phyloP scores from a whole-genome alignment of 2,888 invertebrate genomes.

The Tuta absoluta region DNA sequence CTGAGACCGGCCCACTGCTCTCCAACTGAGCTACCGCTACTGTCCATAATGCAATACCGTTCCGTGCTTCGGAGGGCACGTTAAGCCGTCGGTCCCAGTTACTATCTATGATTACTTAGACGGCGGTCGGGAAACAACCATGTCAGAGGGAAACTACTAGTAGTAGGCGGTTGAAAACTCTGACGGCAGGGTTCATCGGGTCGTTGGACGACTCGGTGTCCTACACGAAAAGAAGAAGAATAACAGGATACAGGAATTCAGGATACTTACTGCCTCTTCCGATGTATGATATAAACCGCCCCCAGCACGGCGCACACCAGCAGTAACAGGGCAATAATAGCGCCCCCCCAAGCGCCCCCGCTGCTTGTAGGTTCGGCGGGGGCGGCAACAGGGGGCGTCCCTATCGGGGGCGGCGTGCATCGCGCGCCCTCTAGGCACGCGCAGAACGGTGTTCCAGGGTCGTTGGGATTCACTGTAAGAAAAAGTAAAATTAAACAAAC shows the following conservation, averaged over 20 bases:
- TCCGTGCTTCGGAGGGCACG: too few relatives aligned
- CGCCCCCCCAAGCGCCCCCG: conserved; percentile 53
- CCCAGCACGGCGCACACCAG: conserved; percentile 53
- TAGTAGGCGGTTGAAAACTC: too few relatives aligned
- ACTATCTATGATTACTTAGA: too few relatives aligned
- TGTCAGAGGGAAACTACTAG: too few relatives aligned
- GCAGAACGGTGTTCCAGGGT: conserved; percentile 58
- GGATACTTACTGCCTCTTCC: conserved; percentile 65
- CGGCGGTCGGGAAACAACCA: too few relatives aligned
- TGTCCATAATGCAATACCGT: too few relatives aligned
- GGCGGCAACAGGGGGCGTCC: conserved; percentile 36
- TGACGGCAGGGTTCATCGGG: too few relatives aligned
- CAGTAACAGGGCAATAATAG: conserved; percentile 49
- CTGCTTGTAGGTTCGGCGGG: conserved; percentile 33
- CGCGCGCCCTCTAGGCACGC: conserved; percentile 61
- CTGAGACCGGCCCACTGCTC: too few relatives aligned
- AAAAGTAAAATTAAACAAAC: neutral
- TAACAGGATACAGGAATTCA: neutral
- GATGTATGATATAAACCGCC: conserved; percentile 53
- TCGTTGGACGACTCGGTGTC: too few relatives aligned
- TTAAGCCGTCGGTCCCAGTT: too few relatives aligned
- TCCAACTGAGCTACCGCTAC: too few relatives aligned
- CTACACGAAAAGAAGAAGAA: too few relatives aligned
- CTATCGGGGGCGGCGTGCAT: conserved; percentile 49
- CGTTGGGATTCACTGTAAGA: conserved; percentile 57